Base-by-base conservation (phyloP, 1,140 invertebrate genomes). In the Phthorimaea operculella region DNA sequence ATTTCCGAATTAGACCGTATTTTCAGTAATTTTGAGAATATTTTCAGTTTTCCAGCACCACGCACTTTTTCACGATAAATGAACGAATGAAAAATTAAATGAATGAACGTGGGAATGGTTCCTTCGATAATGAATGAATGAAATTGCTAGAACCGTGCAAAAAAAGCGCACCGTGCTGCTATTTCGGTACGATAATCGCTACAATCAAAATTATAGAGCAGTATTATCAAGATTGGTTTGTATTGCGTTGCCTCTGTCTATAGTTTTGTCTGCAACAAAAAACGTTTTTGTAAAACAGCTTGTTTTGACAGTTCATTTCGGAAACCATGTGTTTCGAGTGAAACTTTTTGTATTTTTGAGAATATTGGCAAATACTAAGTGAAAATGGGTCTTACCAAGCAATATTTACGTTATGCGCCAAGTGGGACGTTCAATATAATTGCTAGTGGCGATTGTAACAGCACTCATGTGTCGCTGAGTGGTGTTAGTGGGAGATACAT, bases 301-400 rank as follows among this genome's bases (percentile, higher is more conserved):
- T 28, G 6, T 28, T 28, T 28, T 28, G 21, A 28, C 21, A 28
- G 21, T 4, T 28, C 6, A 28, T 42, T 14, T 42, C 39, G 39
- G 11, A 47, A 47, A 47, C 44, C 11, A 47, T 48, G 55, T 52
- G 39, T 15, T 18, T 52, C 9, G 36, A 11, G 42, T 45, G 42
- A 8, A 45, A 8, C 8, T 45, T 8, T 16, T 15, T n/a, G 8
- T 16, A 17, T 47, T 47, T 47, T 47, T 47, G 44, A 15, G 11
- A 14, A 47, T 47, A 15, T 15, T 47, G 4, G 16, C 2, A 17
- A 14, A n/a, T 15, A 47, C 11, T 16, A 5, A 15, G 14, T 47
- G n/a, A 47, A 50, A 65, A 99, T 99, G 97, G 96, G 96, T 59
- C 84, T 99, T 63, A 99, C 97, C 16, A 98, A 98, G 77, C 95